phyloP scores from a whole-genome alignment of 2,888 invertebrate species.

The Prenolepis imparis region DNA sequence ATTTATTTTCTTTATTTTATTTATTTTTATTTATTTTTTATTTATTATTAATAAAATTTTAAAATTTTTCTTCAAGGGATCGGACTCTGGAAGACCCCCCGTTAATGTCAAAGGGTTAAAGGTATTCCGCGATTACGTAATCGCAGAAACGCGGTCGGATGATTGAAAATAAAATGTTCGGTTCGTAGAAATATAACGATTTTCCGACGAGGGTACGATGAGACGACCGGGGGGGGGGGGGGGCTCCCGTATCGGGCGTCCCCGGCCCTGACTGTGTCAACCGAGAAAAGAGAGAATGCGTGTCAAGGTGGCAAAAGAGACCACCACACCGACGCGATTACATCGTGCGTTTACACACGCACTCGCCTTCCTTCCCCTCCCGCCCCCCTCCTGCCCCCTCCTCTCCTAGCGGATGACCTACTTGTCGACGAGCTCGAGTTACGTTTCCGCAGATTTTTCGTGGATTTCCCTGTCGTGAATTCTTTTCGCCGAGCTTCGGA shows the following conservation, averaged over 20 bases:
- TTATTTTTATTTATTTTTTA: no score
- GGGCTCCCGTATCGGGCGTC: constrained; percentile 62
- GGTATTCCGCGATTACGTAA: constrained; percentile 10
- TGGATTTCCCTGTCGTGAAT: not conserved
- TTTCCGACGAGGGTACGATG: no score
- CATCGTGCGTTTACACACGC: constrained; percentile 44
- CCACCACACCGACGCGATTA: constrained; percentile 76
- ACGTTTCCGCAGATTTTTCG: not conserved
- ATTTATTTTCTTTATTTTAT: no score
- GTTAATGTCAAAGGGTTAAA: not conserved
- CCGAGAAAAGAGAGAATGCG: constrained; percentile 76
- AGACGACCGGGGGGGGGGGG: not conserved
- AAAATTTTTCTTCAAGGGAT: not conserved
- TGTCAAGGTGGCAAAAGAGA: constrained; percentile 84
- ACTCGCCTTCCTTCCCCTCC: not conserved
- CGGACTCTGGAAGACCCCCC: not conserved
- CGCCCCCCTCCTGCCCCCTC: not conserved
- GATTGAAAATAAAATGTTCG: not conserved
- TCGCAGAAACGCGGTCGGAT: not conserved
- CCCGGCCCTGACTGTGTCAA: constrained; percentile 78
- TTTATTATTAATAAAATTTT: no score
- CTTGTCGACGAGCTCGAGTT: not conserved
- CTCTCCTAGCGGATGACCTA: not conserved
- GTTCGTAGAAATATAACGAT: not conserved
- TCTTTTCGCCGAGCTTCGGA: not conserved